A percentile compares a stretch with the other conserved stretches of the same genome.
Evolutionary conservation across 64 coral and sea anemone genomes (phyloP).

Genomic region (Acropora yongei): DNA sequence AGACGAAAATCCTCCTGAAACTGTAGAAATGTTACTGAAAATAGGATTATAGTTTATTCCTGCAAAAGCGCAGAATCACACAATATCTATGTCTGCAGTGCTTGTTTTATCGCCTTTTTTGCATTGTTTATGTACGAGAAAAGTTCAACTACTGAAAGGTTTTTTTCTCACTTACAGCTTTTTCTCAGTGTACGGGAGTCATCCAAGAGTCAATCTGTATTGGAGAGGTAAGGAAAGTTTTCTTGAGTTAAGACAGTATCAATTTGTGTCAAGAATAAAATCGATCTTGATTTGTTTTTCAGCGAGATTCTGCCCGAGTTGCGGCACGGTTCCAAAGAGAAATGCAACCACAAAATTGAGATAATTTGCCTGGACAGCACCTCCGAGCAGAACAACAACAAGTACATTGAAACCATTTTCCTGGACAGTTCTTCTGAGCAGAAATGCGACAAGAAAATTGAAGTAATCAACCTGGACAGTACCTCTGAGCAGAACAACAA

Average conservation of each 20-base stretch:
- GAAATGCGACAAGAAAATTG: neutral
- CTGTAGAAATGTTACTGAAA: neutral
- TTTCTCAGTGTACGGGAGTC: neutral
- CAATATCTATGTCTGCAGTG: too few relatives aligned
- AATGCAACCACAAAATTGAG: too few relatives aligned
- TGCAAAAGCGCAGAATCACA: neutral
- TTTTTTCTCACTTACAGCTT: neutral
- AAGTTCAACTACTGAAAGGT: neutral
- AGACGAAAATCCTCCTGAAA: neutral
- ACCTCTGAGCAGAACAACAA: too few relatives aligned
- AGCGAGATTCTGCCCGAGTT: neutral
- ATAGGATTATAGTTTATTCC: neutral
- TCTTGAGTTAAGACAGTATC: neutral
- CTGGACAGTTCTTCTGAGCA: neutral
- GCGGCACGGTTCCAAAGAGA: too few relatives aligned
- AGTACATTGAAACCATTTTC: too few relatives aligned
- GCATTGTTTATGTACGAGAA: neutral
- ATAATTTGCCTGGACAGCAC: too few relatives aligned
- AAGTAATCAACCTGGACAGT: too few relatives aligned
- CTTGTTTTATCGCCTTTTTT: too few relatives aligned
- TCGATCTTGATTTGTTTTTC: neutral
- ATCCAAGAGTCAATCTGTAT: neutral
- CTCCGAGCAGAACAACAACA: too few relatives aligned
- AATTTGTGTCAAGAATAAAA: neutral
- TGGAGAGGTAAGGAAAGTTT: neutral